These are phyloP conservation scores for Pocillopora damicornis DNA, from an alignment of 64 coral and sea anemone genomes.

Conservation along the genomic window DNA sequence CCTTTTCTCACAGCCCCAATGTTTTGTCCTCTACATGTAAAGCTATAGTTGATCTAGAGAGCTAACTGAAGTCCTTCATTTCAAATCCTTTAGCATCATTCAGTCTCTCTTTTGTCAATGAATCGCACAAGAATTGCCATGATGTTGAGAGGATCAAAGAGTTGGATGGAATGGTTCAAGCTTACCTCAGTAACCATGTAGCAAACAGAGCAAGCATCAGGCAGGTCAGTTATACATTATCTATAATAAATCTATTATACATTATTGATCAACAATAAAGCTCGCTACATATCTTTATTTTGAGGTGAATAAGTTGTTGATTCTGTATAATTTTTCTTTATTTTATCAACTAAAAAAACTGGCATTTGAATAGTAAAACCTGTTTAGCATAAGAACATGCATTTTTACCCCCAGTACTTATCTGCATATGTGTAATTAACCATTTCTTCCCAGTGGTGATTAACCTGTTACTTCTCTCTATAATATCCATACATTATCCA, in stretches of 20 bases:
- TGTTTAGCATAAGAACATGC: too few species aligned
- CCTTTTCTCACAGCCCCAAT: too few species aligned
- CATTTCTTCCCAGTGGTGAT: too few species aligned
- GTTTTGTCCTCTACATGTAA: too few species aligned
- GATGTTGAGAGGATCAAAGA: conserved; percentile 33
- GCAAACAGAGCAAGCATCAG: conserved; percentile 53
- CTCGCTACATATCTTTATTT: background rate
- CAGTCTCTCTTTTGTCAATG: conserved; percentile 57
- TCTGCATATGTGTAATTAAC: too few species aligned
- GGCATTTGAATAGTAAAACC: too few species aligned
- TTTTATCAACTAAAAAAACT: too few species aligned
- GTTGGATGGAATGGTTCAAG: conserved; percentile 54
- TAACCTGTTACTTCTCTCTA: too few species aligned
- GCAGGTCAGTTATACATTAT: conserved; percentile 37
- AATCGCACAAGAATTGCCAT: conserved; percentile 21
- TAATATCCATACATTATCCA: too few species aligned
- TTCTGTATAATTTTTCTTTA: too few species aligned
- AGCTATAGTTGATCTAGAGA: background rate
- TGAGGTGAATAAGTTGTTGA: too few species aligned
- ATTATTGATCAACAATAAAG: background rate
- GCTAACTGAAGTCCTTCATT: background rate
- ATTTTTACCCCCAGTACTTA: too few species aligned
- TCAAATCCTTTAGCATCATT: conserved; percentile 55
- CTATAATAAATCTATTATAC: background rate
- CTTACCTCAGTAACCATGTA: conserved; percentile 68